A percentile compares a stretch with the other conserved stretches of the same genome.
phyloP scores from a whole-genome alignment of 2,888 invertebrate species.

The Diarsia dahlii region DNA sequence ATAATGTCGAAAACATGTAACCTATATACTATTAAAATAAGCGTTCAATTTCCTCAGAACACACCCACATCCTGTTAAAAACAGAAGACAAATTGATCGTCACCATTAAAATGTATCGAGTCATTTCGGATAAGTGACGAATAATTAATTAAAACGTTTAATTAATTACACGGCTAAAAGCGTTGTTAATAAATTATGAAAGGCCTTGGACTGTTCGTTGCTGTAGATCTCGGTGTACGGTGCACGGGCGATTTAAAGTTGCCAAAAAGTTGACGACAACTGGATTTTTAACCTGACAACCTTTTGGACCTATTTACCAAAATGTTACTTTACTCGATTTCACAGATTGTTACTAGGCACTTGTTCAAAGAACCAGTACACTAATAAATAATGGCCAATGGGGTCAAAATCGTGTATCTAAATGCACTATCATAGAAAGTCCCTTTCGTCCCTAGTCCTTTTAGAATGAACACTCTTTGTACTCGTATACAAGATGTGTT shows the following conservation, averaged over 20 bases:
- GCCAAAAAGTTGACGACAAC: neutral
- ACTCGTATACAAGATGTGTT: neutral
- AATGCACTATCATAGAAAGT: too few relatives aligned
- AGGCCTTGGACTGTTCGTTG: conserved; percentile 44
- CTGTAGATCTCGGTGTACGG: neutral
- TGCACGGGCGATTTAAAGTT: conserved; percentile 28
- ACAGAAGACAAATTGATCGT: conserved; percentile 45
- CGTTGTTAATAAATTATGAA: conserved; percentile 64
- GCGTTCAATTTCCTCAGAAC: conserved; percentile 12
- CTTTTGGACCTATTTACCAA: too few relatives aligned
- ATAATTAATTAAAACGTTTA: conserved; percentile 65
- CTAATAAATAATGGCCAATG: neutral
- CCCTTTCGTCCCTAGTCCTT: too few relatives aligned
- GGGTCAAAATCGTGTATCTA: too few relatives aligned
- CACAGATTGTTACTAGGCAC: neutral
- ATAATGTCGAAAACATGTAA: neutral
- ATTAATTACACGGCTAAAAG: conserved; percentile 63
- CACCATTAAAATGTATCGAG: conserved; percentile 48
- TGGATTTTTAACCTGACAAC: neutral
- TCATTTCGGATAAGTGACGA: conserved; percentile 58
- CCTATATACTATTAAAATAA: neutral
- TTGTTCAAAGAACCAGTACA: neutral
- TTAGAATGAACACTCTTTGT: neutral
- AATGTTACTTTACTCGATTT: too few relatives aligned
- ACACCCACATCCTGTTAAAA: conserved; percentile 40